Conservation (phyloP, 2,113 vertebrate species). For the Lophura nycthemera region DNA sequence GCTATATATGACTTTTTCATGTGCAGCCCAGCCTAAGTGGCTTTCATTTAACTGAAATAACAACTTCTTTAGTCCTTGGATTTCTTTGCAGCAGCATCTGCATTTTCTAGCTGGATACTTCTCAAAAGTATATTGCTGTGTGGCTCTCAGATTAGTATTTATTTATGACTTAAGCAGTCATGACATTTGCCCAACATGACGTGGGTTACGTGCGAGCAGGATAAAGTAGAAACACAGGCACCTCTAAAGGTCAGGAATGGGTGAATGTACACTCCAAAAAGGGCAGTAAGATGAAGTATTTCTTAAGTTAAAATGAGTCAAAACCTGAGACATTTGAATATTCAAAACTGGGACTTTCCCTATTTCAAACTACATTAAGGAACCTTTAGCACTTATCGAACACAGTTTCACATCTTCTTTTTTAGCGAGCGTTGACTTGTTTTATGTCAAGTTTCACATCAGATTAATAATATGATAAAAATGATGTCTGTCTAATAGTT, state of each 20-base stretch:
- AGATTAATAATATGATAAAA: slow-evolving; percentile 30
- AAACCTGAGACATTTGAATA: slow-evolving; percentile 21
- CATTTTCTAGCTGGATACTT: neutral
- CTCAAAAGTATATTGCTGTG: neutral
- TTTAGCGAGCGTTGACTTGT: slow-evolving; percentile 38
- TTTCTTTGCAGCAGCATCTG: slow-evolving; percentile 9
- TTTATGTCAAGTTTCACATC: slow-evolving; percentile 49
- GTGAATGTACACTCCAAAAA: neutral
- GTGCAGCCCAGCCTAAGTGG: neutral
- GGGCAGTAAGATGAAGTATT: neutral
- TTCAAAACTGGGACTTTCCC: slow-evolving; percentile 36
- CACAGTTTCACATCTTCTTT: neutral
- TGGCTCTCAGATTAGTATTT: neutral
- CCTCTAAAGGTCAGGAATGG: neutral
- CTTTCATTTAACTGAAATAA: slow-evolving; percentile 46
- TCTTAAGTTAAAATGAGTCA: slow-evolving; percentile 13
- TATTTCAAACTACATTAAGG: neutral
- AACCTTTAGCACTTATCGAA: slow-evolving; percentile 36
- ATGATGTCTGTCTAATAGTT: slow-evolving; percentile 36
- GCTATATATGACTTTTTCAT: neutral
- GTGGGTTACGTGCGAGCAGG: neutral
- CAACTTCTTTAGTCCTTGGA: slow-evolving; percentile 1
- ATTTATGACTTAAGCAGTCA: accelerated
- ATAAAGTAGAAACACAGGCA: neutral
- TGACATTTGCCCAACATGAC: neutral